phyloP scores from a whole-genome alignment of 2,888 invertebrate species.

The Meta bourneti region DNA sequence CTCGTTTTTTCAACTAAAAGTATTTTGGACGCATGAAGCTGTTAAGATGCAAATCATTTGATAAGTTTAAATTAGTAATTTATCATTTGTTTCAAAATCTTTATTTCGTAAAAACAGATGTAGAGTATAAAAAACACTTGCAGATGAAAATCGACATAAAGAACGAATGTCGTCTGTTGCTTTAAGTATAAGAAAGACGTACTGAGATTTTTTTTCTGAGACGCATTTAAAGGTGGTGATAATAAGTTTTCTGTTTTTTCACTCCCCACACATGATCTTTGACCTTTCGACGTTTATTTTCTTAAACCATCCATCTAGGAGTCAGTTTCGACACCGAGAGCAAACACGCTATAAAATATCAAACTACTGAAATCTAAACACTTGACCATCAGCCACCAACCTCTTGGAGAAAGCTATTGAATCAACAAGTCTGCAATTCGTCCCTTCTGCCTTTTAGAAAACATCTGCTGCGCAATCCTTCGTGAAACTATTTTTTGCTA shows the following conservation, averaged over 20 bases:
- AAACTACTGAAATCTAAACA: conserved; percentile 41
- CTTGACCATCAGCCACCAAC: conserved; percentile 48
- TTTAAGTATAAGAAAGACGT: neutral
- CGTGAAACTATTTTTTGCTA: neutral
- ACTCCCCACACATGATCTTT: conserved; percentile 11
- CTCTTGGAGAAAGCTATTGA: conserved; percentile 43
- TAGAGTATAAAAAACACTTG: no score
- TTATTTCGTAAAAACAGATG: no score
- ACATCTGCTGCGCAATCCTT: neutral
- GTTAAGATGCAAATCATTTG: no score
- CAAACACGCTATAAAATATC: conserved; percentile 51
- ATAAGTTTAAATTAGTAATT: no score
- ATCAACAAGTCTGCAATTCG: conserved; percentile 19
- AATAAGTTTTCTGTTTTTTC: conserved; percentile 28
- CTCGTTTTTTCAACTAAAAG: no score
- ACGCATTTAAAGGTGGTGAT: conserved; percentile 26
- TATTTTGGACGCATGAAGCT: no score
- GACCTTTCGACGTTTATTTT: conserved; percentile 22
- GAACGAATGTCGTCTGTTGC: neutral
- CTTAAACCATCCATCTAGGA: neutral
- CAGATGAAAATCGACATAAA: neutral
- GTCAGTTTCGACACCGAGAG: conserved; percentile 49
- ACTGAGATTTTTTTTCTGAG: neutral
- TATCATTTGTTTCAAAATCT: no score
- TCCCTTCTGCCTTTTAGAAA: neutral